Evolutionary conservation across 2,797 vertebrate species (phyloP).

Genomic region (Gorsachius magnificus): DNA sequence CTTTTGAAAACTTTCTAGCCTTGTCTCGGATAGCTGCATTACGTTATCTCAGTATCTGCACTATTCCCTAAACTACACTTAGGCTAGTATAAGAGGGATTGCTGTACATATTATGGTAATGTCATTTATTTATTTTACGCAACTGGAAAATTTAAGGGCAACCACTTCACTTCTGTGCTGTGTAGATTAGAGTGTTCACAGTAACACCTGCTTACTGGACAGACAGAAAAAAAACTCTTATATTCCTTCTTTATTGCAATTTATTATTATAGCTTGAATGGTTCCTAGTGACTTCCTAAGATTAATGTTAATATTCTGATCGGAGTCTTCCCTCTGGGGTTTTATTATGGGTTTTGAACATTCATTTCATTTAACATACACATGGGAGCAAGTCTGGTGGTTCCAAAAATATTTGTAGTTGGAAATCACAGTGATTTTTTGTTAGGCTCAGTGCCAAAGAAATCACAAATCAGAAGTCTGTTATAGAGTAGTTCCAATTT

Average conservation of each 20-base stretch:
- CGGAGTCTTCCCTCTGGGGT: constrained; percentile 42
- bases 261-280: constrained; percentile 50
- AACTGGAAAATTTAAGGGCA: constrained; percentile 49
- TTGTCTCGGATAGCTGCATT: neutral
- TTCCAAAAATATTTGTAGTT: constrained; percentile 70
- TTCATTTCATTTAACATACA: constrained; percentile 54
- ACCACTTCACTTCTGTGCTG: constrained; percentile 5
- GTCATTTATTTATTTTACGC: constrained; percentile 44
- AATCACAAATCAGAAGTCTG: constrained; percentile 65
- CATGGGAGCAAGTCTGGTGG: constrained; percentile 55
- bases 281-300: constrained; percentile 64
- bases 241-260: constrained; percentile 36
- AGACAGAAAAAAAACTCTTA: constrained; percentile 20
- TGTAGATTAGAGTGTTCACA: neutral
- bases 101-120: neutral
- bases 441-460: constrained; percentile 65
- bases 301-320: constrained; percentile 67
- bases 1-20: constrained; percentile 28
- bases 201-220: constrained; percentile 56
- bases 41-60: constrained; percentile 9
- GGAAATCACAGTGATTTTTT: constrained; percentile 69
- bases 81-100: neutral
- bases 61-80: constrained; percentile 17
- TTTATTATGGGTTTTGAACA: constrained; percentile 54
- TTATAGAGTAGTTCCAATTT: constrained; percentile 26